A percentile compares a stretch with the other conserved stretches of the same genome.
phyloP scores from a whole-genome alignment of 2,888 invertebrate genomes.

The Machimus atricapillus region DNA sequence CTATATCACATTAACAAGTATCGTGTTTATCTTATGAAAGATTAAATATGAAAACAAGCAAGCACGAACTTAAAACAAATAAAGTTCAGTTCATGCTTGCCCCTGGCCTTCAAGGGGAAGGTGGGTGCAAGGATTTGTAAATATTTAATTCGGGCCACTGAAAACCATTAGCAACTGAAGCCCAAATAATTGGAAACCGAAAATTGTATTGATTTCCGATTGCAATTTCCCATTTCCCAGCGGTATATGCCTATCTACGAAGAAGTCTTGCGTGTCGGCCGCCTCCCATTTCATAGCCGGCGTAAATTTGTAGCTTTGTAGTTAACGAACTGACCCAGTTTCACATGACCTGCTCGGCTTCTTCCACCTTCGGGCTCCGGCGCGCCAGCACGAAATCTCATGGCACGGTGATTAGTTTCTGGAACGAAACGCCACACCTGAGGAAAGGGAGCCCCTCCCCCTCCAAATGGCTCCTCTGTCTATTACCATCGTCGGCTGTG shows the following conservation, averaged over 20 bases:
- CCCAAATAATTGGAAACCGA: background rate
- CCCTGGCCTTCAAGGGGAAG: background rate
- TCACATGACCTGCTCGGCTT: conserved; percentile 29
- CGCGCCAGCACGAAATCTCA: conserved; percentile 3
- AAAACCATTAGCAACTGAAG: background rate
- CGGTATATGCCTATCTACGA: background rate
- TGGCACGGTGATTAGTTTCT: background rate
- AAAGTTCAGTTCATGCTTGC: background rate
- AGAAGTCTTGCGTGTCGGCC: conserved; percentile 15
- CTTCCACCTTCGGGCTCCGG: conserved; percentile 9
- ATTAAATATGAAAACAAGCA: background rate
- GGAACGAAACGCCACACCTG: conserved; percentile 13
- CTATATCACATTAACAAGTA: background rate
- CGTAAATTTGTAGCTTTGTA: background rate
- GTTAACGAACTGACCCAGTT: conserved; percentile 27
- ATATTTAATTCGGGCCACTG: background rate
- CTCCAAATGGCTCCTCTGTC: background rate
- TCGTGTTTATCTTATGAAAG: background rate
- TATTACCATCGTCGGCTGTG: background rate
- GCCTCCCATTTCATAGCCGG: background rate
- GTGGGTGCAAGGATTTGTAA: background rate
- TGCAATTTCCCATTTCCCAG: conserved; percentile 11
- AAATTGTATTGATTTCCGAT: conserved; percentile 14
- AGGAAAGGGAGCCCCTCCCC: background rate
- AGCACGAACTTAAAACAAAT: background rate